Evolutionary conservation across 2,888 invertebrate species (phyloP), one percentile per base, ranked within the genome.

Genomic region (Eupithecia centaureata): DNA sequence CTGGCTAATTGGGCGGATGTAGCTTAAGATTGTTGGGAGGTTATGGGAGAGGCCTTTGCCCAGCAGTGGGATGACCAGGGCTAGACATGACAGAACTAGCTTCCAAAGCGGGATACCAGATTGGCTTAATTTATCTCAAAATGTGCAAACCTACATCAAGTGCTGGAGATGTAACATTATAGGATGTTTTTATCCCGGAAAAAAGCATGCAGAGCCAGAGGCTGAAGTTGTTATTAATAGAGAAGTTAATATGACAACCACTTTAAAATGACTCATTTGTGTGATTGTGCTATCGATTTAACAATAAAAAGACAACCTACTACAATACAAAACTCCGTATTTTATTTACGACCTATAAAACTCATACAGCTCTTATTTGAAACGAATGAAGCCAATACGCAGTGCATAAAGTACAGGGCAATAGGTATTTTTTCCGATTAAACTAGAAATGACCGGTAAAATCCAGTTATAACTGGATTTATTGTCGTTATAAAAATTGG

Each of bases 401-500:
- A 82, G 73, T 77, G 78, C 77, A 79, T 78, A 74, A 79, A 77
- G 70, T 61, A 61, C 38, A 35, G 65, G 56, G 57, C 65, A 47
- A 69, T 77, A 74, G 68, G 78, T 81, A 79, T 81, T 76, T 79
- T 65, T 68, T 42, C 58, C 47, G 47, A 47, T 65, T 69, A 69
- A 69, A 69, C 78, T 78, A 80, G 82, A 82, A 82, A 84, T 81
- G 79, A 79, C 82, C 47, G 47, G 75, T 83, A 79, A 78, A 83
- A 82, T 65, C 58, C 61, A 68, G 78, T 79, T 79, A 79, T 77
- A 79, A 76, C 77, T 63, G 77, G 82, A 89, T 88, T 90, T 90
- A 90, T 88, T 81, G 81, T 76, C 75, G 79, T 80, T 83, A 84
- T 87, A 87, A 89, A 89, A 89, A 86, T 88, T 86, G 79, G 81